Evolutionary conservation across 2,113 vertebrate species (phyloP).

Genomic region (Cryptotis parvus): DNA sequence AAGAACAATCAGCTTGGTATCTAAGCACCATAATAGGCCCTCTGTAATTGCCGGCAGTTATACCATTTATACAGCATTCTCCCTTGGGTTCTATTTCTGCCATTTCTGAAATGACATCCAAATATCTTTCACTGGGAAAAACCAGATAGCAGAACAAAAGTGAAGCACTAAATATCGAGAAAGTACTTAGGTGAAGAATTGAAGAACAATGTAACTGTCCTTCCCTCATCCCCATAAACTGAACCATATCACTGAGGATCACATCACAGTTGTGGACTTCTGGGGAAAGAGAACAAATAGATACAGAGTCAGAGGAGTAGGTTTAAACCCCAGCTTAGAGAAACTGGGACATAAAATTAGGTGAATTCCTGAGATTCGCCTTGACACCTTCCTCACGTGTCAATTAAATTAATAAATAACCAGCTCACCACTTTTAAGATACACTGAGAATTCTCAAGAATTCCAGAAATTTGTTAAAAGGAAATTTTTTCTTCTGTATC

Average conservation of each 20-base stretch:
- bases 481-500: too few species aligned
- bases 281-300: neutral
- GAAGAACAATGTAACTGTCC: too few species aligned
- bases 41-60: neutral
- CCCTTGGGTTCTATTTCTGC: neutral
- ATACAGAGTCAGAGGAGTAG: neutral
- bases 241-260: rapidly evolving
- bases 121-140: neutral
- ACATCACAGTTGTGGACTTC: too few species aligned
- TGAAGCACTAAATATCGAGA: neutral
- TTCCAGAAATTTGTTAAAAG: neutral
- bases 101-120: neutral
- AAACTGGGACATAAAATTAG: neutral
- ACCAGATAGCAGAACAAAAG: neutral
- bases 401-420: neutral
- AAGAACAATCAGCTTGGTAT: neutral
- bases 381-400: neutral
- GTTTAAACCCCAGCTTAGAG: neutral
- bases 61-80: neutral
- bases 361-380: neutral
- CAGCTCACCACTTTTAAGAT: neutral
- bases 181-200: neutral
- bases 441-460: neutral
- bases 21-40: neutral
- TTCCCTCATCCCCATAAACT: neutral